A percentile compares a stretch with the other conserved stretches of the same genome.
Conservation (phyloP, 2,888 invertebrate genomes). For the Sialis fuliginosa region DNA sequence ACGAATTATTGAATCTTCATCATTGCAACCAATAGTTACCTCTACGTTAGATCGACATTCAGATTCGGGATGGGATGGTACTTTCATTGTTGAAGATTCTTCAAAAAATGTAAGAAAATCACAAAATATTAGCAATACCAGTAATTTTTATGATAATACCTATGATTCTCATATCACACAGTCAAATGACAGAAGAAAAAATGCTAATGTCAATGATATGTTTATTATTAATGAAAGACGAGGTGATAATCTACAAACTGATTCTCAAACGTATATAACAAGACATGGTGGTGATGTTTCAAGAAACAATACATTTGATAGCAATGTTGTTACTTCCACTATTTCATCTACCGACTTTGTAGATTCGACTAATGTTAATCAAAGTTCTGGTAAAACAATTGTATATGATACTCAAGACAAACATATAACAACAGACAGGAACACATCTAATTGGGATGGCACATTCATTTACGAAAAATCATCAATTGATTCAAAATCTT, state of each 20-base stretch:
- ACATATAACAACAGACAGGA: conserved; percentile 15
- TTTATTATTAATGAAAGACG: no score
- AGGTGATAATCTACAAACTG: no score
- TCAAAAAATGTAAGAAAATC: conserved; percentile 1
- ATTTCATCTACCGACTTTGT: no score
- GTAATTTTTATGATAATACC: background rate
- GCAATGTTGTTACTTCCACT: no score
- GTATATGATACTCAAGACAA: no score
- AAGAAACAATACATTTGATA: no score
- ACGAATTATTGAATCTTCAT: background rate
- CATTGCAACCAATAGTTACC: background rate
- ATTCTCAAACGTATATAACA: no score
- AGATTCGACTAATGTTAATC: no score
- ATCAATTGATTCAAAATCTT: background rate
- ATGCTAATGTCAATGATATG: no score
- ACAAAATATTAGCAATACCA: background rate
- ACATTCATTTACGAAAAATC: conserved; percentile 25
- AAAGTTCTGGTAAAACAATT: no score
- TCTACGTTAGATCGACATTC: background rate
- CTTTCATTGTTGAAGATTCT: conserved; percentile 20
- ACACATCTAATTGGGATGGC: conserved; percentile 23
- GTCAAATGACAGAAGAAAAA: background rate
- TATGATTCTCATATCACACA: background rate
- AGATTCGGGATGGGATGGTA: conserved; percentile 25
- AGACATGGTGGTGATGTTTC: no score